phyloP scores from a whole-genome alignment of 2,888 invertebrate species.

The Eubasilissa splendida region DNA sequence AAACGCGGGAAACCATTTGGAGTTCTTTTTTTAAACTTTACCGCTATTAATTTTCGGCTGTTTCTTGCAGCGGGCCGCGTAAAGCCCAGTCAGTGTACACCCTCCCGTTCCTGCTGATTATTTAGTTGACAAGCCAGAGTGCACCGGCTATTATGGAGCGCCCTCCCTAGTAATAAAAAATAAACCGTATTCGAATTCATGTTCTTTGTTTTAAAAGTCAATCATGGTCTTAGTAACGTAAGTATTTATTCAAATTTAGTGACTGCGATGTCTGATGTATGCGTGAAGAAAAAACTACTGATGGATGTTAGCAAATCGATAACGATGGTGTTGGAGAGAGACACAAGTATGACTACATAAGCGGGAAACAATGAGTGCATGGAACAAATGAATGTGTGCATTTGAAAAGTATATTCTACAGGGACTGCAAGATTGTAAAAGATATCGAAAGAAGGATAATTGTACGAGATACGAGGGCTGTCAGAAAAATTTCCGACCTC shows the following conservation, averaged over 20 bases:
- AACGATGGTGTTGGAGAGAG: no score
- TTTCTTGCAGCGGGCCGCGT: slow-evolving; percentile 33
- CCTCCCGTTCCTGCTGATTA: slow-evolving; percentile 29
- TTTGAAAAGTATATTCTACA: no score
- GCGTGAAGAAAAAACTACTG: no score
- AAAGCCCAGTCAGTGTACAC: slow-evolving; percentile 29
- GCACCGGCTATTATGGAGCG: slow-evolving; percentile 10
- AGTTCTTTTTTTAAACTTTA: slow-evolving; percentile 45
- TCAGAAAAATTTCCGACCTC: no score
- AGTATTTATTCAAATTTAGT: slow-evolving; percentile 4
- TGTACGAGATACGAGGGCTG: no score
- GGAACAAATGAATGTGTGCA: no score
- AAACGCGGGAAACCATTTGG: slow-evolving; percentile 57
- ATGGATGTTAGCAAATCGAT: no score
- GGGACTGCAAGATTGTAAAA: no score
- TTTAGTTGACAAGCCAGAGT: slow-evolving; percentile 43
- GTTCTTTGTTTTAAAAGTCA: slow-evolving; percentile 6
- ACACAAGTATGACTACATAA: no score
- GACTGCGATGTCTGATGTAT: background rate
- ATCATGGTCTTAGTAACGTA: background rate
- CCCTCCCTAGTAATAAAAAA: slow-evolving; percentile 11
- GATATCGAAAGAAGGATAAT: no score
- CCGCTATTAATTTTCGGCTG: slow-evolving; percentile 46
- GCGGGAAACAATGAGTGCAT: no score
- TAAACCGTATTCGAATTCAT: background rate